Conservation (phyloP, 2,113 vertebrate species). For the Rhinolophus ferrumequinum region DNA sequence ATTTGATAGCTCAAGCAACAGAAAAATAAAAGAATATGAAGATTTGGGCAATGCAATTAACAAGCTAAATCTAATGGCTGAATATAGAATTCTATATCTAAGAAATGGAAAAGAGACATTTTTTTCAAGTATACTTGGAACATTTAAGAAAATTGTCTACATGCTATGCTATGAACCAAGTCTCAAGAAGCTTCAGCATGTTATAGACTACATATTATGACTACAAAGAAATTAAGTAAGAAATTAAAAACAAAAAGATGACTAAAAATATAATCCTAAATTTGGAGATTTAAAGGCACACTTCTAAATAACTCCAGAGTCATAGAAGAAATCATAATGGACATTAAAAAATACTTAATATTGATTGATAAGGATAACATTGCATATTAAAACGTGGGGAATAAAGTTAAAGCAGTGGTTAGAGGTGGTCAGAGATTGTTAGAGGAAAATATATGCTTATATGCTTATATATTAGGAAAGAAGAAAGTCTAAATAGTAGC, state of each 20-base stretch:
- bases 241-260: not conserved
- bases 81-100: not conserved
- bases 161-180: not conserved
- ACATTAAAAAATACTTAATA: not conserved
- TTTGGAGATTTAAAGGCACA: slow-evolving; percentile 15
- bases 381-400: not conserved
- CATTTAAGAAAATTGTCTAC: not conserved
- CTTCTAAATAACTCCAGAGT: not conserved
- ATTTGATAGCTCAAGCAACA: not conserved
- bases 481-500: not conserved
- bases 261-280: not conserved
- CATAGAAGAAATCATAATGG: slow-evolving; percentile 22
- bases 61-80: not conserved
- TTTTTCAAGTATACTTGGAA: not conserved
- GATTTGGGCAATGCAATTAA: not conserved
- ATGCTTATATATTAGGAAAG: not conserved
- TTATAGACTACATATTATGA: not conserved
- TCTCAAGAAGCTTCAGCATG: not conserved
- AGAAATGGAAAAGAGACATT: not conserved
- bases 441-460: not conserved
- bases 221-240: not conserved
- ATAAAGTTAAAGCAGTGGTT: not conserved
- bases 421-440: not conserved
- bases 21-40: not conserved
- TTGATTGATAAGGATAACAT: not conserved